Evolutionary conservation across 2,888 invertebrate species (phyloP).

Genomic region (Suillia variegata): DNA sequence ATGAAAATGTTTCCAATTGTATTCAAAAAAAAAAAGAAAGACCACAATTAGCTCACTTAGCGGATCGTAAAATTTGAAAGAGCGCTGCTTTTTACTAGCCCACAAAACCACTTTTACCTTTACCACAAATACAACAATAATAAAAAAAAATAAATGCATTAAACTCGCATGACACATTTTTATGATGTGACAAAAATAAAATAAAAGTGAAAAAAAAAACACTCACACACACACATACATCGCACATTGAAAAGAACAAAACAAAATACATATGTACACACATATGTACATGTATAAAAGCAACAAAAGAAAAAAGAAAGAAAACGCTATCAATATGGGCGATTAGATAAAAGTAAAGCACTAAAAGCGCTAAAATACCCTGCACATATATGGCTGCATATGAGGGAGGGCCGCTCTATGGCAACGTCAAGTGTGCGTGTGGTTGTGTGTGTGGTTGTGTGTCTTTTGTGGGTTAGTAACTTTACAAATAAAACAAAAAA

Average conservation of each 20-base stretch:
- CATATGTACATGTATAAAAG: too few relatives aligned
- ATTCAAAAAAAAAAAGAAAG: too few relatives aligned
- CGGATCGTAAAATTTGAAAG: too few relatives aligned
- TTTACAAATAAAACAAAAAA: neutral
- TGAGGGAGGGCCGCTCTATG: neutral
- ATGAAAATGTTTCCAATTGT: too few relatives aligned
- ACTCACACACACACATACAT: too few relatives aligned
- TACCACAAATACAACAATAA: too few relatives aligned
- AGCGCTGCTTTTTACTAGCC: too few relatives aligned
- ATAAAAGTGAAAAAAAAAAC: constrained; percentile 27
- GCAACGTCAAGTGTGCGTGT: neutral
- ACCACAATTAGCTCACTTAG: too few relatives aligned
- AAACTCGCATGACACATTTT: constrained; percentile 35
- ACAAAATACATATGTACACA: constrained; percentile 22
- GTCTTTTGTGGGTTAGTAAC: constrained; percentile 10
- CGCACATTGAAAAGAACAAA: neutral
- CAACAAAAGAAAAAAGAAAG: constrained; percentile 24
- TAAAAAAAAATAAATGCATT: too few relatives aligned
- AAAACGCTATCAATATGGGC: constrained; percentile 42
- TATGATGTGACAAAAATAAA: constrained; percentile 26
- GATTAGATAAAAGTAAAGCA: constrained; percentile 42
- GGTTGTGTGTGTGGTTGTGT: neutral
- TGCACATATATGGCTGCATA: constrained; percentile 4
- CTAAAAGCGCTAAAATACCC: constrained; percentile 2
- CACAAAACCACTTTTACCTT: too few relatives aligned